Evolutionary conservation across 2,113 vertebrate species (phyloP), one percentile per base, ranked within the genome.

Genomic region (Cololabis saira): DNA sequence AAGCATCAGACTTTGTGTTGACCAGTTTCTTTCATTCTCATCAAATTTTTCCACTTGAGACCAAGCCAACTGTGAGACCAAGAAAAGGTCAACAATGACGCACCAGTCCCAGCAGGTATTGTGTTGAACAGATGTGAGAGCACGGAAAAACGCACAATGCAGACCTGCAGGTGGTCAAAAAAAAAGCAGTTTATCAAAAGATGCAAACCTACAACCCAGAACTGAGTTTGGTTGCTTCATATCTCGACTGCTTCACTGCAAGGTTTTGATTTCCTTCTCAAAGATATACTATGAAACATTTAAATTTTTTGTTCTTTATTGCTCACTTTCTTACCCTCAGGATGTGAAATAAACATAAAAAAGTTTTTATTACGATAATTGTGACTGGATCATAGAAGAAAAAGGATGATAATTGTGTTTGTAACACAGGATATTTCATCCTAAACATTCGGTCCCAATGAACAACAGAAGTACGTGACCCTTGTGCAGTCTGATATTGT

Each of bases 21-120:
- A 30, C 18, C 8, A 19, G 42, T 76, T 64, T 30, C 16, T 16
- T 51, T 66, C 27, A 24, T 47, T 69, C n/a, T 54, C 27, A 74
- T 48, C 49, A 73, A n/a, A 60, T 19, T 64, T 70, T 70, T 45
- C 22, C 33, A 42, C 59, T 68, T 17, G 58, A n/a, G n/a, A n/a
- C n/a, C n/a, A n/a, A n/a, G n/a, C n/a, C n/a, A n/a, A n/a, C n/a
- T n/a, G n/a, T 5, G 58, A 72, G 22, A 33, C 61, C 21, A 72
- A 17, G 43, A 59, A 82, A 85, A 89, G 78, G 83, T 82, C 67
- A 63, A 21, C 0, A 19, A 52, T 89, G 83, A 86, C 74, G 63
- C 70, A 87, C 11, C 56, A 13, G 63, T 45, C 61, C 3, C 81
- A 77, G 75, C 62, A 69, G 77, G 69, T 43, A 48, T 17, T 67